Evolutionary conservation across 2,113 vertebrate species (phyloP), one percentile per base, ranked within the genome.

Genomic region (Jaculus jaculus): DNA sequence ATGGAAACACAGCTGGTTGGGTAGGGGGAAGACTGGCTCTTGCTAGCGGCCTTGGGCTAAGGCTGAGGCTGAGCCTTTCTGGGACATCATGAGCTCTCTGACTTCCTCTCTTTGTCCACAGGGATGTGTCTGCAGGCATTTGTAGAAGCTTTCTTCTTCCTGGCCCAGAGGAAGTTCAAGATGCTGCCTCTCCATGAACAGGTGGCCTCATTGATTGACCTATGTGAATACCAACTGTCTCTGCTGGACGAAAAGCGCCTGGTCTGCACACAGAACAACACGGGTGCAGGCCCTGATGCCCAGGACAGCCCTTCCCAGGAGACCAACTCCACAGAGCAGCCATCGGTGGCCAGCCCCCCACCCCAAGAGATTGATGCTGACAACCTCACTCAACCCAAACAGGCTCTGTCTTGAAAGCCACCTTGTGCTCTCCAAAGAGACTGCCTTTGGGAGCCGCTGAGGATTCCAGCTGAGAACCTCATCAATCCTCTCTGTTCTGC

Each of bases 101-200:
- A 92, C 8, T 0, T 37, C 24, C 2, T 37, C 80, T 93, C 39
- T 93, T 88, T 89, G 42, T 91, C 96, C 96, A 47, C 97, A 99
- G 99, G 99, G 58, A 99, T 99, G 99, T 98, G 98, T 39, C 97
- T 99, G 65, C 99, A 99, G 79, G 99, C 99, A 0, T 99, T 99
- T 7, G 97, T 99, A 1, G 99, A 99, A 91, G 99, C 99, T 72
- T 99, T 99, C 97, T 99, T 99, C 90, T 98, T 98, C 95, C 96
- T 99, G 98, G 99, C 99, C 8, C 98, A 98, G 78, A 98, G 98
- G 85, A 98, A 98, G 84, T 99, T 98, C 98, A 99, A 99, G 96
- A 98, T 97, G 0, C 95, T 97, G 91, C 94, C 96, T 0, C 98
- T 99, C 16, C 98, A 98, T 3, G 98, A 99, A 94, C 99, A 99